Percentiles rank a stretch among this genome's conserved stretches.
These are phyloP conservation scores for Gambusia holbrooki DNA, from an alignment of 2,113 vertebrate genomes.

Conservation along the genomic window DNA sequence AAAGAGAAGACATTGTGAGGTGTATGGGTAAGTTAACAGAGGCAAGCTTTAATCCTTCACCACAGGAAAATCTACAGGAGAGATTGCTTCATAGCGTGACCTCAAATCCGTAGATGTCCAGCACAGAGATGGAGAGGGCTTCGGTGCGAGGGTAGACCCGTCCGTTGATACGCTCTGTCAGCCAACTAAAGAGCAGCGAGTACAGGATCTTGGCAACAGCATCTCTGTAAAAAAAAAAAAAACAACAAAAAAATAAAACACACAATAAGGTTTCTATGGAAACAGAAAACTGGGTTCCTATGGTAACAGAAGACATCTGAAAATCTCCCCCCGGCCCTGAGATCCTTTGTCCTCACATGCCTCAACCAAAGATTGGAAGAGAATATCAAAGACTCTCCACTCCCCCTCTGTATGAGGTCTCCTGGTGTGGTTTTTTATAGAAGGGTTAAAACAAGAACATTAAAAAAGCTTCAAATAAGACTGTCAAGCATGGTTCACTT, in stretches of 20 bases:
- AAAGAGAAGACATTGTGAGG: slow-evolving; percentile 6
- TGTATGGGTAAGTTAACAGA: neutral
- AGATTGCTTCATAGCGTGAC: slow-evolving; percentile 65
- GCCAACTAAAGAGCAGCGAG: slow-evolving; percentile 93
- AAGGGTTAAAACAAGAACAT: slow-evolving; percentile 12
- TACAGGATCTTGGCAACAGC: slow-evolving; percentile 99
- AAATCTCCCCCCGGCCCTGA: slow-evolving; percentile 55
- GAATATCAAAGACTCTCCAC: slow-evolving; percentile 55
- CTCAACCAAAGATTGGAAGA: slow-evolving; percentile 59
- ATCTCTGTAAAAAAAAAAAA: slow-evolving; percentile 82
- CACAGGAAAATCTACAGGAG: neutral
- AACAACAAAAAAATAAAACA: slow-evolving; percentile 39
- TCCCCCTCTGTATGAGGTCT: slow-evolving; percentile 18
- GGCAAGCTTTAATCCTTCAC: slow-evolving; percentile 9
- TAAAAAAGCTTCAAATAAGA: slow-evolving; percentile 25
- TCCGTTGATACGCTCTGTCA: slow-evolving; percentile 91
- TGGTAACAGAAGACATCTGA: slow-evolving; percentile 77
- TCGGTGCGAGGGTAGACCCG: slow-evolving; percentile 90
- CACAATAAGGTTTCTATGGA: slow-evolving; percentile 75
- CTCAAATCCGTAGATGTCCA: slow-evolving; percentile 99
- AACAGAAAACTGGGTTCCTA: slow-evolving; percentile 72
- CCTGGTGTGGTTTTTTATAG: slow-evolving; percentile 25
- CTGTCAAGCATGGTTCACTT: slow-evolving; percentile 25
- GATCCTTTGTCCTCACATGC: slow-evolving; percentile 70
- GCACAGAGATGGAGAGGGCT: slow-evolving; percentile 89